Base-by-base conservation (phyloP, 2,888 invertebrate species). In the Diaprepes abbreviatus region DNA sequence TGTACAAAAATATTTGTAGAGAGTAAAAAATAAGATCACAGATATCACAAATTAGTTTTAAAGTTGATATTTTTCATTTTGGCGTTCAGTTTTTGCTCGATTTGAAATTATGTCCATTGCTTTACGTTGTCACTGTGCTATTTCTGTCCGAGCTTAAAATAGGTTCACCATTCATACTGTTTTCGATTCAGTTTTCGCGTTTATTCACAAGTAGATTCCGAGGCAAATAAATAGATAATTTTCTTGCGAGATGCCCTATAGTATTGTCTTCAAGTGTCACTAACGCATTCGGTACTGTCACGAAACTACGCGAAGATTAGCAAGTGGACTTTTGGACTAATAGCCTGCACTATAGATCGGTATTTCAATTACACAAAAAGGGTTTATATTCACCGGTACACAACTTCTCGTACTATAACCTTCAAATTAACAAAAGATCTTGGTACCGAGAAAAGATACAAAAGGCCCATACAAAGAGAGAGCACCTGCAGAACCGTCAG, bases 91-190 rank as follows among this genome's bases (percentile, higher is more conserved):
- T 66, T 72, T 72, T 66, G 66, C 70, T 69, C 58, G 66, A 66
- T 70, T 65, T 55, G 55, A 65, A 66, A 72, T 72, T 58, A 72
- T 70, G 72, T 72, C 72, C 72, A 70, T 70, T 43, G 70, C 66
- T 70, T 72, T 70, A 72, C 66, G 64, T 69, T 73, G 73, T 73
- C 73, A 73, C 73, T 66, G 70, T 17, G 60, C 69, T 73, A 73
- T 73, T 73, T 73, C 60, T 38, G 71, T 62, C 35, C 57, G 59
- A 24, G 63, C 66, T 68, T 65, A 70, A 73, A 73, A 73, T 70
- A 70, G 66, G 70, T 54, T 58, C 71, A 63, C 73, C 67, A 71
- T 70, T 71, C 67, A 71, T 71, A 57, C 54, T 63, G 63, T 54
- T 67, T 67, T 68, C 68, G 62, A 67, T 67, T 67, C 59, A 63